Percentiles rank a stretch among this genome's conserved stretches.
phyloP scores from a whole-genome alignment of 2,888 invertebrate genomes.

The Lepeophtheirus nordmannii region DNA sequence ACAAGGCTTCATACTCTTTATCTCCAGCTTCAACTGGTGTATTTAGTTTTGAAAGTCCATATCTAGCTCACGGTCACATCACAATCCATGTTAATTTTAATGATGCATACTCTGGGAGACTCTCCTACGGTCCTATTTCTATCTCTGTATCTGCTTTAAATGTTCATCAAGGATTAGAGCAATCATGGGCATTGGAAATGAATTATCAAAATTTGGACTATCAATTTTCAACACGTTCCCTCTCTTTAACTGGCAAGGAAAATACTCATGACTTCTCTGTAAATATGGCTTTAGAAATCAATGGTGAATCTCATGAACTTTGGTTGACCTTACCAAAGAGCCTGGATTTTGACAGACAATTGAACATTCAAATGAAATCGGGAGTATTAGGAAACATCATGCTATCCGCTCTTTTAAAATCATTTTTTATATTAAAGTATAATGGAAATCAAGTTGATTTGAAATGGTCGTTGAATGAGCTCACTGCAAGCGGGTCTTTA shows the following conservation, averaged over 20 bases:
- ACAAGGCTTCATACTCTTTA: neutral
- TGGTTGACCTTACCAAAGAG: neutral
- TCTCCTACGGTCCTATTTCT: neutral
- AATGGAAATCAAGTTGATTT: neutral
- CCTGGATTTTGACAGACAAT: neutral
- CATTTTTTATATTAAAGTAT: neutral
- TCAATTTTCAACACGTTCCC: neutral
- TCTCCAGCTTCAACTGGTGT: neutral
- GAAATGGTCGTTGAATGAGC: neutral
- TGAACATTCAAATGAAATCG: neutral
- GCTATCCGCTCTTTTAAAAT: neutral
- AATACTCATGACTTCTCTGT: neutral
- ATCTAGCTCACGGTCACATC: neutral
- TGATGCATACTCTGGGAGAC: neutral
- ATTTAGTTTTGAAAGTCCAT: neutral
- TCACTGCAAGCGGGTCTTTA: neutral
- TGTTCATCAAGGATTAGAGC: neutral
- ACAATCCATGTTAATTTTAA: neutral
- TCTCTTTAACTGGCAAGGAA: neutral
- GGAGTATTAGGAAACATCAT: neutral
- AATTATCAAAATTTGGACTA: neutral
- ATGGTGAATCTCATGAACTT: neutral
- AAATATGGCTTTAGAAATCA: neutral
- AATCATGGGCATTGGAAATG: neutral
- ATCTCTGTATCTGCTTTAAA: neutral